Conservation (phyloP, 37 sponge, comb jelly and placozoan genomes). For the Ianthella basta region DNA sequence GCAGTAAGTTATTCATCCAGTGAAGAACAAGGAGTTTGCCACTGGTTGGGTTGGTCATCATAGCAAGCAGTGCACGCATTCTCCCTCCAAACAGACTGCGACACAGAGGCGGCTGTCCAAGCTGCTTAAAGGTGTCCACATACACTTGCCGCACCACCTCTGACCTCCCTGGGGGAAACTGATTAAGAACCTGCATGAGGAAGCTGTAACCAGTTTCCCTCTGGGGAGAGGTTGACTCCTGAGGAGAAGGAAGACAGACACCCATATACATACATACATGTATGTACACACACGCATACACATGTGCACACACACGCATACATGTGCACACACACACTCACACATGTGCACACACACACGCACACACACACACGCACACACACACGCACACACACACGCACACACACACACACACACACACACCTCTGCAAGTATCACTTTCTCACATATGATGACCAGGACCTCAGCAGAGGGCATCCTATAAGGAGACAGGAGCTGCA, state of each 20-base stretch:
- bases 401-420: not conserved
- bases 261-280: no score
- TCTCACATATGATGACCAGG: not conserved
- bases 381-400: not conserved
- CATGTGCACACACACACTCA: no score
- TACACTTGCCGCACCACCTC: not conserved
- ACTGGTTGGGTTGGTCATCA: slow-evolving; percentile 23
- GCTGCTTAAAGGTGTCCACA: not conserved
- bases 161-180: not conserved
- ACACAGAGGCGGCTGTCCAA: not conserved
- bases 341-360: no score
- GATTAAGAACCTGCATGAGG: not conserved
- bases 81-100: no score
- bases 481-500: not conserved
- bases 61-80: slow-evolving; percentile 18
- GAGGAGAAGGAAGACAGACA: not conserved
- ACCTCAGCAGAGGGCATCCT: not conserved
- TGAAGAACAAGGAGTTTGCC: not conserved
- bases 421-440: not conserved
- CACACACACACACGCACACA: no score
- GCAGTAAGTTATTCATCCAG: not conserved
- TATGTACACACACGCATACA: no score
- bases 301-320: no score
- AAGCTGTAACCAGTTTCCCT: not conserved
- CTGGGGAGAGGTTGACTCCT: not conserved